Percentiles rank a stretch among this genome's conserved stretches.
Conservation (phyloP, 2,113 vertebrate genomes). For the Pelodiscus sinensis region DNA sequence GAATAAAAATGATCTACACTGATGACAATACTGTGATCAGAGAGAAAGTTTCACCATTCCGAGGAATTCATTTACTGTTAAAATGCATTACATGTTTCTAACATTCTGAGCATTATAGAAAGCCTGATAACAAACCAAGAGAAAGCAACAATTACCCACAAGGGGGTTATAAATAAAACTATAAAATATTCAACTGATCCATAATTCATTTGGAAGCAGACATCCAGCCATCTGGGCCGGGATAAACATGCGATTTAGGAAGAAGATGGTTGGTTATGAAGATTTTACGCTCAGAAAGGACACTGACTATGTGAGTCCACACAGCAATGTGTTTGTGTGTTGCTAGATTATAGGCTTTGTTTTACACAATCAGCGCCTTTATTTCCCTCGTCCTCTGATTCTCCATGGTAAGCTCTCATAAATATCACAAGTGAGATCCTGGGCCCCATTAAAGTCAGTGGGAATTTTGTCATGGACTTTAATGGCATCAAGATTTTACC, state of each 20-base stretch:
- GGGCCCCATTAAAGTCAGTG: neutral
- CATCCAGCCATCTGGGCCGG: conserved; percentile 54
- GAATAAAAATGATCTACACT: conserved; percentile 23
- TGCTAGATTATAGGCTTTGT: neutral
- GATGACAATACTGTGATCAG: neutral
- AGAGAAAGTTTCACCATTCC: neutral
- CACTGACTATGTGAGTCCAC: neutral
- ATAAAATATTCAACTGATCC: conserved; percentile 68
- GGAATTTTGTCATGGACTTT: neutral
- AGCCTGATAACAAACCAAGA: conserved; percentile 44
- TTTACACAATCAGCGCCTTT: neutral
- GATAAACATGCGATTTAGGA: conserved; percentile 31
- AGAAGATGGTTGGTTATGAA: conserved; percentile 3
- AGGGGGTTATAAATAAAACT: conserved; percentile 59
- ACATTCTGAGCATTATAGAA: conserved; percentile 40
- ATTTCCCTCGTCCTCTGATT: neutral
- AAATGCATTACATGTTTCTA: conserved; percentile 26
- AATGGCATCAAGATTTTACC: neutral
- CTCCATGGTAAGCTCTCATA: neutral
- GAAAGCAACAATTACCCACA: conserved; percentile 43
- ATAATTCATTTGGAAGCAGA: conserved; percentile 70
- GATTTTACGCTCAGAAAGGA: conserved; percentile 24
- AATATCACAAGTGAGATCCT: neutral
- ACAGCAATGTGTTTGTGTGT: conserved; percentile 2
- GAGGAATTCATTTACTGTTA: conserved; percentile 14